Evolutionary conservation across 1,140 invertebrate species (phyloP).

Genomic region (Hypsibius dujardini): DNA sequence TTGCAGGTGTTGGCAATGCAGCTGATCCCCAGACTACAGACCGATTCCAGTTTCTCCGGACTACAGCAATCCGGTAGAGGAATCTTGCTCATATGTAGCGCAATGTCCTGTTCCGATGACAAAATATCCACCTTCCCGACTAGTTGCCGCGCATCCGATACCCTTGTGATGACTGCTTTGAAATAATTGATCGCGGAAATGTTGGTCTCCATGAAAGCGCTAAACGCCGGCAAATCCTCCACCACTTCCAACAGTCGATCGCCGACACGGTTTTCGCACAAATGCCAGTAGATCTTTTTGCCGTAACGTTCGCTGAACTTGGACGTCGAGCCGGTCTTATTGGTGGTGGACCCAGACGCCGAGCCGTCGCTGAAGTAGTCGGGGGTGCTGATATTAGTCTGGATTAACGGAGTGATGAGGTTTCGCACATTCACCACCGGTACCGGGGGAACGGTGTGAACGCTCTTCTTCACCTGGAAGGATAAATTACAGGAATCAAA

Average conservation of each 20-base stretch:
- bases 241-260: neutral
- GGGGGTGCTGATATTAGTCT: neutral
- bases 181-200: neutral
- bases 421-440: neutral
- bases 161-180: neutral
- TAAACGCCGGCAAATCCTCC: neutral
- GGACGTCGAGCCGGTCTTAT: neutral
- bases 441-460: neutral
- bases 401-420: neutral
- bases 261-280: neutral
- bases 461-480: neutral
- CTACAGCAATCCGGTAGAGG: neutral
- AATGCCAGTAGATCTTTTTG: constrained; percentile 5
- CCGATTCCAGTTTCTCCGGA: neutral
- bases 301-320: neutral
- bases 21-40: constrained; percentile 1
- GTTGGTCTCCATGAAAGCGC: neutral
- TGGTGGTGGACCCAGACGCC: neutral
- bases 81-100: neutral
- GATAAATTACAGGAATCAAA: too few relatives aligned
- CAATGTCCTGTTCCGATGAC: neutral
- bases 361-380: neutral
- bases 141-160: neutral
- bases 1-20: neutral
- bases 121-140: constrained; percentile 5